Base-by-base conservation (phyloP, 1,140 invertebrate genomes). In the Tetramorium parvispinum region DNA sequence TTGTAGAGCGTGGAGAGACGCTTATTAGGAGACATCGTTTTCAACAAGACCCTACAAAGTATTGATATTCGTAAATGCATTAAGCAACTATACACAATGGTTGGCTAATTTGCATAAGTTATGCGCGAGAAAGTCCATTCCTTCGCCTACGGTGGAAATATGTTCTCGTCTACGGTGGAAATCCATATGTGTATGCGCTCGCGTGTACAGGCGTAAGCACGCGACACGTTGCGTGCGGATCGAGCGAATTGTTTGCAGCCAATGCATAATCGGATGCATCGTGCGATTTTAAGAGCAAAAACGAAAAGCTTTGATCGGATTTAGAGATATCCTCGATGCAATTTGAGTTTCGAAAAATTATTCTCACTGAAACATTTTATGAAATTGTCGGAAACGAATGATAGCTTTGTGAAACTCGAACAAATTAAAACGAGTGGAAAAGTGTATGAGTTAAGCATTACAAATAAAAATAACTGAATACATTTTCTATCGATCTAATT, bases 11-110 rank as follows among this genome's bases (percentile, higher is more conserved):
- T 18, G 43, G 3, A 59, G 55, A 43, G 32, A 2, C 8, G 40
- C 13, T 24, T 68, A 24, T 53, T 53, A 71, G 37, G 43, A 66
- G 27, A 53, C 21, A 37, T 5, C 43, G 49, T 57, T 43, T 37
- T 13, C 49, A 46, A 27, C 51, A 66, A 13, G 46, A 3, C 32
- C 13, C 65, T 77, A 83, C 51, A 37, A 83, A 16, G 37, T 66
- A 66, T 66, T 76, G 63, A 88, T 88, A 89, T 88, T 79, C 86
- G 83, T 87, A 89, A 88, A 89, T 59, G 82, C 86, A 92, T 92
- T 94, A 93, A 92, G 90, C 89, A 92, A 93, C 85, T 79, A 87
- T 90, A 85, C 88, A 91, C 92, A 93, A 93, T 93, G 88, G 86
- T 79, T 65, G 71, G 59, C 70, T 87, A 85, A 92, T 93, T 92